These are phyloP conservation scores for Macrotus californicus DNA, from an alignment of 2,113 vertebrate species.

Conservation along the genomic window DNA sequence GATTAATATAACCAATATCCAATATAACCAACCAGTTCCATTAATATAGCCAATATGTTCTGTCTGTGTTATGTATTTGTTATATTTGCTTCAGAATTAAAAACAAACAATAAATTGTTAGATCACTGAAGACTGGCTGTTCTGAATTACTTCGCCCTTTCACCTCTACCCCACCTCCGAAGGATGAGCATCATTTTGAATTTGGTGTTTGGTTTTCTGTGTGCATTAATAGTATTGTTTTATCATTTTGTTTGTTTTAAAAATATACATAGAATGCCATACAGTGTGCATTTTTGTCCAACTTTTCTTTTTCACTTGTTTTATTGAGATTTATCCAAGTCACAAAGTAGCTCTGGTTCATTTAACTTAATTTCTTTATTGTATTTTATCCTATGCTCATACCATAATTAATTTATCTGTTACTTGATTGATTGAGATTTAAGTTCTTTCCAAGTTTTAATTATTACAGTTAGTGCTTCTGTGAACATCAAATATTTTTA, in stretches of 20 bases:
- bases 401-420: not conserved
- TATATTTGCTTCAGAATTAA: not conserved
- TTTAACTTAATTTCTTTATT: not conserved
- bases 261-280: not conserved
- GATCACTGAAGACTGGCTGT: not conserved
- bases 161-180: not conserved
- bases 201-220: not conserved
- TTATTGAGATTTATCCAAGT: conserved; percentile 8
- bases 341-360: not conserved
- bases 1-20: not conserved
- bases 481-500: not conserved
- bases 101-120: not conserved
- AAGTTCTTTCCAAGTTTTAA: not conserved
- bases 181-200: not conserved
- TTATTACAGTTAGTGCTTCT: not conserved
- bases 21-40: not conserved
- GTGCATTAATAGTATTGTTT: not conserved
- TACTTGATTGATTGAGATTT: not conserved
- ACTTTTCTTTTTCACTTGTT: not conserved
- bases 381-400: not conserved
- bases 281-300: not conserved
- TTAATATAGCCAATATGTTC: not conserved
- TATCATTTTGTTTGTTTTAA: not conserved
- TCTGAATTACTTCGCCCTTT: not conserved
- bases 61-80: not conserved